Conservation (phyloP, 2,797 vertebrate species). For the Allobates femoralis region DNA sequence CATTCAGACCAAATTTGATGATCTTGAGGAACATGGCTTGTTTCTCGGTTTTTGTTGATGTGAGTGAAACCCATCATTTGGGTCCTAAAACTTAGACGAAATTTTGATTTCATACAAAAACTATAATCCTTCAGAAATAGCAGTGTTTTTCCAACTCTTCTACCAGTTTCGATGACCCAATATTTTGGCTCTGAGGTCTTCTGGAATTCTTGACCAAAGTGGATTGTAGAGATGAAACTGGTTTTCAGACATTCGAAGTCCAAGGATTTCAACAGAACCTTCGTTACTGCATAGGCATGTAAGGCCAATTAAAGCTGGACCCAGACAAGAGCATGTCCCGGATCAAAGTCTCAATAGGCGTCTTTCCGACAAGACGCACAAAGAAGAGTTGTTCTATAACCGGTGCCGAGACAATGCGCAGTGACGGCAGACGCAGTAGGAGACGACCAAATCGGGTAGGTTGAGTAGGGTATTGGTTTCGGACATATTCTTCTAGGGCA, state of each 20-base stretch:
- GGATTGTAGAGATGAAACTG: constrained; percentile 14
- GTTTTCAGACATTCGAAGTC: constrained; percentile 19
- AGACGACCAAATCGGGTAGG: constrained; percentile 87
- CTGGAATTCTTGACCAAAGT: background rate
- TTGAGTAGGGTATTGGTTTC: constrained; percentile 87
- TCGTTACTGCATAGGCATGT: constrained; percentile 80
- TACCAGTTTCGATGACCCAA: background rate
- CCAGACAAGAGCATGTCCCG: constrained; percentile 89
- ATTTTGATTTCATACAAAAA: constrained; percentile 18
- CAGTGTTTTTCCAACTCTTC: constrained; percentile 6
- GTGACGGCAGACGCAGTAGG: constrained; percentile 84
- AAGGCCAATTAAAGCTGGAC: constrained; percentile 88
- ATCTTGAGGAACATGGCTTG: background rate
- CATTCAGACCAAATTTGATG: constrained; percentile 1
- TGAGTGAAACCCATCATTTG: background rate
- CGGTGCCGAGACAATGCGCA: constrained; percentile 86
- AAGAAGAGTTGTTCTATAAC: constrained; percentile 92
- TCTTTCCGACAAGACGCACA: constrained; percentile 87
- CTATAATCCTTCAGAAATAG: background rate
- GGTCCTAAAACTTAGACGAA: constrained; percentile 27
- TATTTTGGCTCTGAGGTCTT: background rate
- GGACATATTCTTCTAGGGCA: constrained; percentile 87
- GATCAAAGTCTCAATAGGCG: constrained; percentile 88
- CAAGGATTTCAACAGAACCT: background rate
- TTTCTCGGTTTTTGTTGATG: background rate